phyloP scores from a whole-genome alignment of 2,113 vertebrate genomes.

The Gulo gulo region DNA sequence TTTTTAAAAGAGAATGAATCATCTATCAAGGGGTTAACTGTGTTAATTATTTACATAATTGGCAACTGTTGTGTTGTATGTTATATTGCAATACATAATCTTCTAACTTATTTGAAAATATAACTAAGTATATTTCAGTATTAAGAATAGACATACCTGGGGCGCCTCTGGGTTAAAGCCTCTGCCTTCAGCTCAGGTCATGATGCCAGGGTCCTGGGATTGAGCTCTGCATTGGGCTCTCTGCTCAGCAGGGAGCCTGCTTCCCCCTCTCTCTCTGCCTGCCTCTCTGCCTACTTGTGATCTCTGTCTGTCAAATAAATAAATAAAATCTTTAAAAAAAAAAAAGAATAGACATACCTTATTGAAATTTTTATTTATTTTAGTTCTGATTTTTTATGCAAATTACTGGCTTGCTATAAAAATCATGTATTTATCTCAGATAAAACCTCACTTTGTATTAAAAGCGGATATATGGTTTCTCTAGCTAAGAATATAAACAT shows the following conservation, averaged over 20 bases:
- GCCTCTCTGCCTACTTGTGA: too few species aligned
- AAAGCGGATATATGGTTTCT: background rate
- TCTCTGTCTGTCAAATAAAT: too few species aligned
- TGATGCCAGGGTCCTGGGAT: too few species aligned
- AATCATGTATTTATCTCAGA: background rate
- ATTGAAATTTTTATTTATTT: background rate
- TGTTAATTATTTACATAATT: background rate
- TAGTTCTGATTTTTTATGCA: background rate
- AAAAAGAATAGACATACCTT: background rate
- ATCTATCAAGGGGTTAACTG: background rate
- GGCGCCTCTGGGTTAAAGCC: too few species aligned
- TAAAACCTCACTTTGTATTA: background rate
- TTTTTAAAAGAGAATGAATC: background rate
- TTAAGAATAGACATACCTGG: background rate
- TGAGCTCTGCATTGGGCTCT: too few species aligned
- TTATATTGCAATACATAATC: background rate
- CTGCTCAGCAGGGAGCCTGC: too few species aligned
- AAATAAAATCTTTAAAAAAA: too few species aligned
- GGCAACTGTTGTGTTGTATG: background rate
- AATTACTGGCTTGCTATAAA: background rate
- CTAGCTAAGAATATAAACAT: background rate
- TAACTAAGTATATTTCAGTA: background rate
- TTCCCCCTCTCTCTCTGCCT: too few species aligned
- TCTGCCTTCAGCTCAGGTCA: too few species aligned
- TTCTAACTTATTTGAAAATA: background rate